Evolutionary conservation across 2,113 vertebrate species (phyloP).

Genomic region (Mus musculus): DNA sequence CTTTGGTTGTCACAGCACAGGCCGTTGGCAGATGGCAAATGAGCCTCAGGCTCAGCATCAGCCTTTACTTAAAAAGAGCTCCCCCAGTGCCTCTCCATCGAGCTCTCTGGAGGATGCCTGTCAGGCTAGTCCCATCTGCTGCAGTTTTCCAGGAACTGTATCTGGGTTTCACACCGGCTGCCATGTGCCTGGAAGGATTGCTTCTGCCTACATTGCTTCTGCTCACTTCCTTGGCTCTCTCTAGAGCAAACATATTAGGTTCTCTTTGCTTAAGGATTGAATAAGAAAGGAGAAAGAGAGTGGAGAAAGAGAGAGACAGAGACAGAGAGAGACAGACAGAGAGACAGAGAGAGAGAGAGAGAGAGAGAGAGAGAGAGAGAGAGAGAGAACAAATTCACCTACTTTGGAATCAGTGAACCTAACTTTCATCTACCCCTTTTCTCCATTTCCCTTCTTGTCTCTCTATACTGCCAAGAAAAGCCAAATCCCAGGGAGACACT

Average conservation of each 20-base stretch:
- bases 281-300: background rate
- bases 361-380: background rate
- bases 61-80: conserved; percentile 67
- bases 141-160: conserved; percentile 64
- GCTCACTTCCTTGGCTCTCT: conserved; percentile 64
- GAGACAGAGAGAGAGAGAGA: background rate
- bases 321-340: background rate
- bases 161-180: conserved; percentile 49
- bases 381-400: background rate
- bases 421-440: background rate
- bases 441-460: background rate
- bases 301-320: background rate
- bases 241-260: conserved; percentile 40
- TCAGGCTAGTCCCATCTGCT: conserved; percentile 62
- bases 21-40: conserved; percentile 54
- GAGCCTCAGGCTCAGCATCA: conserved; percentile 22
- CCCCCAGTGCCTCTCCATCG: background rate
- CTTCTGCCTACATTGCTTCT: conserved; percentile 40
- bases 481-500: background rate
- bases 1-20: conserved; percentile 48
- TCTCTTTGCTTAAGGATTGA: conserved; percentile 49
- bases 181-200: conserved; percentile 57
- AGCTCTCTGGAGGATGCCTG: conserved; percentile 40
- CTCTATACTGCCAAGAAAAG: background rate
- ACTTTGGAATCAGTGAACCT: background rate